Evolutionary conservation across 2,888 invertebrate species (phyloP), one percentile per base, ranked within the genome.

Genomic region (Diarsia mendica): DNA sequence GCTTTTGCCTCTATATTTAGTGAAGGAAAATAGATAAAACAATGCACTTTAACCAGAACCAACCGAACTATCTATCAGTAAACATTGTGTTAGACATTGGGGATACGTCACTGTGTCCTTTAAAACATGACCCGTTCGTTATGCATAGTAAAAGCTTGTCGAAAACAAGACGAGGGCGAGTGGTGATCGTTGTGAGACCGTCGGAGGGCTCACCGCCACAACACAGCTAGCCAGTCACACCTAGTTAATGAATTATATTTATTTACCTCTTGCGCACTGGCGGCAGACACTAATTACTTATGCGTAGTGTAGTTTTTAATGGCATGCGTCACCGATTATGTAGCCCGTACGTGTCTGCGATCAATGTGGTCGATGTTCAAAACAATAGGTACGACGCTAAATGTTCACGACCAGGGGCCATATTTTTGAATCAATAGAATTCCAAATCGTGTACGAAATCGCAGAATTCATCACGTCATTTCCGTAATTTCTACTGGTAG

Each of bases 11-110:
- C 77, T 77, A 73, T 80, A 65, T 64, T 73, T 77, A 77, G 61
- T 73, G 65, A 70, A 80, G 84, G 84, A 73, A 83, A 79, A 80
- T 53, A 72, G 78, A 79, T 79, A 79, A 79, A 64, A 80, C 74
- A 80, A 72, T 55, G 49, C 44, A 55, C 51, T 78, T 49, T 72
- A 79, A 48, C 65, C 49, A 67, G 55, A 51, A 55, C 73, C 20
- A 33, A 53, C 20, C 64, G 20, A 51, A 39, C 72, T 60, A 72
- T 64, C 72, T 60, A 72, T 71, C 65, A 51, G 79, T 63, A 44
- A 70, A 65, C 64, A 28, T 48, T 49, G 55, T 28, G 66, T 39
- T 67, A 51, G 49, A 51, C 74, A 51, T 10, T n/a, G 49, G 28
- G 28, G n/a, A n/a, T 39, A 39, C 28, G 44, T 39, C 23, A 28